These are phyloP conservation scores for Orcinus orca DNA, from an alignment of 2,113 vertebrate species.

Conservation along the genomic window DNA sequence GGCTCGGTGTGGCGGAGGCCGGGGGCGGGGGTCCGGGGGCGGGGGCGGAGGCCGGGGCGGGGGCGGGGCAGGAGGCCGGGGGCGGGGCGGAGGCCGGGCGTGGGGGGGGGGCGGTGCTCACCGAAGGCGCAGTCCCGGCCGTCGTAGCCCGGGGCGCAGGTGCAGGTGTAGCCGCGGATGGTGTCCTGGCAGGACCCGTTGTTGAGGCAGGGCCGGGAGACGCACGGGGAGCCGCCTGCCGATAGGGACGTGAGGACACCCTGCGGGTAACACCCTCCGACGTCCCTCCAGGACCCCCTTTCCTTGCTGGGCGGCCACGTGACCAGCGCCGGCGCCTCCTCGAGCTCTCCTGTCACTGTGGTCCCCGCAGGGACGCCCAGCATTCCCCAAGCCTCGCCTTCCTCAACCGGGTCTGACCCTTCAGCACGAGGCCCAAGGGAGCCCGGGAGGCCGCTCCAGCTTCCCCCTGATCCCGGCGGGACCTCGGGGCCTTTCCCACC, in stretches of 20 bases:
- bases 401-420: not conserved
- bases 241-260: not conserved
- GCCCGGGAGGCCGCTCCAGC: not conserved
- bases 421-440: not conserved
- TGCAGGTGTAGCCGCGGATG: conserved; percentile 87
- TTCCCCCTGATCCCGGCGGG: not conserved
- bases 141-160: conserved; percentile 81
- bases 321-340: not conserved
- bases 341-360: not conserved
- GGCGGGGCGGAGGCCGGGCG: not conserved
- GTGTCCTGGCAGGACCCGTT: conserved; percentile 84
- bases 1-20: no score
- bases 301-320: not conserved
- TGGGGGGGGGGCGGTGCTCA: conserved; percentile 26
- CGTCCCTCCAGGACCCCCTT: no score
- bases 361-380: not conserved
- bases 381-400: not conserved
- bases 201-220: conserved; percentile 88
- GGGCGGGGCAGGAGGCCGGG: not conserved
- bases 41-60: not conserved
- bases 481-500: not conserved
- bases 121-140: conserved; percentile 88
- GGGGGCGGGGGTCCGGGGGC: no score
- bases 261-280: not conserved
- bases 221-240: conserved; percentile 86